Evolutionary conservation across 2,888 invertebrate species (phyloP), one percentile per base, ranked within the genome.

Genomic region (Hipparchia sbordonii): DNA sequence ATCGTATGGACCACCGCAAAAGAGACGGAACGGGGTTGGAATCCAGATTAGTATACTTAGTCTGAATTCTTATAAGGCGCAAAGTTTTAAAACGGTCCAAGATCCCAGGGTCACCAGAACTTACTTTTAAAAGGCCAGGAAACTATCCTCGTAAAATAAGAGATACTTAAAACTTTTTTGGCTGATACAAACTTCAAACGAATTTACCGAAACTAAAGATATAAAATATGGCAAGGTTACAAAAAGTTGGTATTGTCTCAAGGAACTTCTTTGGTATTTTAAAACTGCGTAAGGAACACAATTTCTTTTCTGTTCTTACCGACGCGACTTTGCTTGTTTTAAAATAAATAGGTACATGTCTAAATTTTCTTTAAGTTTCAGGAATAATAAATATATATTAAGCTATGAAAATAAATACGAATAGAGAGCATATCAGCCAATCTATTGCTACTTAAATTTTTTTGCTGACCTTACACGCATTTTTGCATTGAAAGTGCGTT

Each of bases 1-100:
- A 77, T 76, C 76, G 81, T 79, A 79, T 65, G 56, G 69, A 51
- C 67, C 56, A 72, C 56, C 66, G 48, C 45, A 56, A 57, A 81
- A 80, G 66, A 52, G 81, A 80, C 77, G 80, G 82, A 85, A 90
- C 91, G 86, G 86, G 85, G 81, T 87, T 88, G 89, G 92, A 91
- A 91, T 92, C 86, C 84, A 87, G 87, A 92, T 90, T 89, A 89
- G 87, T 83, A 79, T 13, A 54, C n/a, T 6, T 77, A 78, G 75
- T 84, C 76, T 81, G 91, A 87, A 91, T 92, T 81, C 80, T 86
- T 88, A 91, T 85, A 74, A 65, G 46, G 74, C 77, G 63, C 67
- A 65, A 61, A 48, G 62, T 48, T 48, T 48, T 8, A 70, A 23
- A 23, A 23, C 23, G 23, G 23, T 23, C 23, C 23, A 23, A 23